These are phyloP conservation scores for Anoura caudifer DNA, from an alignment of 2,113 vertebrate genomes.

Conservation along the genomic window DNA sequence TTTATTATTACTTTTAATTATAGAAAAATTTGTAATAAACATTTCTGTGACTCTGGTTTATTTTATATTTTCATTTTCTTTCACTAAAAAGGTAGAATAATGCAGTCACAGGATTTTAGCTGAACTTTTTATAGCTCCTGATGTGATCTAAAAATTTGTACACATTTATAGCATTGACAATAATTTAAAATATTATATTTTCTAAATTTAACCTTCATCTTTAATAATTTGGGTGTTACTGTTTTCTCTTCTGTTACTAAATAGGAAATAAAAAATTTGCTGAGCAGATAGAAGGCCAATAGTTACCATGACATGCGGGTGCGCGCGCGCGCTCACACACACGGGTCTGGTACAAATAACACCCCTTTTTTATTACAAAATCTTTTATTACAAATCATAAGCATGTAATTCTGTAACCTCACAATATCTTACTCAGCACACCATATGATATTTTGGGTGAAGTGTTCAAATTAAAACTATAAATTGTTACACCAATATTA, in stretches of 20 bases:
- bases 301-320: background rate
- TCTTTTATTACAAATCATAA: too few species aligned
- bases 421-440: too few species aligned
- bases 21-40: background rate
- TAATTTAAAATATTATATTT: background rate
- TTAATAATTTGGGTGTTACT: background rate
- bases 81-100: background rate
- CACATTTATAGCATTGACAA: background rate
- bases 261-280: background rate
- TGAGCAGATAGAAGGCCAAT: background rate
- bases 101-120: background rate
- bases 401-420: too few species aligned
- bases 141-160: background rate
- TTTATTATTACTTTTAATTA: background rate
- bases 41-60: background rate
- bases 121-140: background rate
- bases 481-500: too few species aligned
- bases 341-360: too few species aligned
- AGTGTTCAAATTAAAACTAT: too few species aligned
- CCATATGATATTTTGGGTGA: too few species aligned
- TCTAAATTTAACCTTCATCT: background rate
- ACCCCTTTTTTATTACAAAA: too few species aligned
- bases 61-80: slow-evolving; percentile 1
- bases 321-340: too few species aligned
- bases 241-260: background rate